Evolutionary conservation across 2,888 invertebrate genomes (phyloP).

Genomic region (Atethmia centrago): DNA sequence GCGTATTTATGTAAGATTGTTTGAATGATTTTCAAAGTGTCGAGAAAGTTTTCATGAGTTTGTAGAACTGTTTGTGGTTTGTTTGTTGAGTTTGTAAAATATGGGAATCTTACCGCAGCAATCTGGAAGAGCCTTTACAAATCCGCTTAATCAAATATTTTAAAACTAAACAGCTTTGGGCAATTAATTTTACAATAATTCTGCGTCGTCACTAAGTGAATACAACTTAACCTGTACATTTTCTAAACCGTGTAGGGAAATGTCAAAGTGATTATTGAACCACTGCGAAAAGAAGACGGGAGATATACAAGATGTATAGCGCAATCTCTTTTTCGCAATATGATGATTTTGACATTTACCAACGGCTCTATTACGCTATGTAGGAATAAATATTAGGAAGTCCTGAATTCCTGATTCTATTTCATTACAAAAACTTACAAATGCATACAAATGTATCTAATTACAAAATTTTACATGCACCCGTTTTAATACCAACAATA

Average conservation of each 20-base stretch:
- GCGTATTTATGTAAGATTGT: neutral
- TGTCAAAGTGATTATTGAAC: conserved; percentile 2
- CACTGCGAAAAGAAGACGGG: conserved; percentile 16
- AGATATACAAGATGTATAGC: neutral
- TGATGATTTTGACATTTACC: neutral
- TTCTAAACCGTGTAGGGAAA: conserved; percentile 15
- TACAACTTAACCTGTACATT: conserved; percentile 5
- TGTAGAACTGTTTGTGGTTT: too few species aligned
- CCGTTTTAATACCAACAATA: conserved; percentile 46
- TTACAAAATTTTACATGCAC: conserved; percentile 58
- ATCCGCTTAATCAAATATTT: conserved; percentile 12
- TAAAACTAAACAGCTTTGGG: conserved; percentile 7
- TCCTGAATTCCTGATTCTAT: conserved; percentile 15
- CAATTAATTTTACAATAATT: conserved; percentile 45
- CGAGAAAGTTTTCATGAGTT: neutral
- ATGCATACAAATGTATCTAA: conserved; percentile 63
- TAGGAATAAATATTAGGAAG: conserved; percentile 51
- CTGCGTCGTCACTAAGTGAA: conserved; percentile 15
- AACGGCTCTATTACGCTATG: conserved; percentile 19
- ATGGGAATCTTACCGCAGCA: neutral
- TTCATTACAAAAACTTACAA: conserved; percentile 55
- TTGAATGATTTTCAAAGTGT: neutral
- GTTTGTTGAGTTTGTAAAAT: neutral
- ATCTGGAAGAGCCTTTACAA: neutral
- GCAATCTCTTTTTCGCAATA: neutral